A percentile compares a stretch with the other conserved stretches of the same genome.
phyloP scores from a whole-genome alignment of 2,888 invertebrate species.

The Cactoblastis cactorum region DNA sequence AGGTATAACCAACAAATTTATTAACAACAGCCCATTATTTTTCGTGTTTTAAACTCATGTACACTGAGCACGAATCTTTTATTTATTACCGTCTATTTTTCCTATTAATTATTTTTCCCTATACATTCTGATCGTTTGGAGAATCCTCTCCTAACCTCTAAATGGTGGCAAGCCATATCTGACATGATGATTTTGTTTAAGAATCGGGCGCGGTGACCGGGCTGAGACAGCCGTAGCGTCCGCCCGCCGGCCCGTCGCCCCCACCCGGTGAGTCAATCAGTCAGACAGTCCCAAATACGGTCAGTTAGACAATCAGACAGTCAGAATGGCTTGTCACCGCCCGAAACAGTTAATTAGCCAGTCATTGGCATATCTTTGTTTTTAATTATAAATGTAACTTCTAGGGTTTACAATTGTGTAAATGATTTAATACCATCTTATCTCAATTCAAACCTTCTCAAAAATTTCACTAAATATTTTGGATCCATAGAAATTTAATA shows the following conservation, averaged over 20 bases:
- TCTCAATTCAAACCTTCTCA: too few species aligned
- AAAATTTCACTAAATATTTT: too few species aligned
- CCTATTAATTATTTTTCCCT: too few species aligned
- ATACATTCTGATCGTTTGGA: not conserved
- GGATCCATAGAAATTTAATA: too few species aligned
- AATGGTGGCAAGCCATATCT: conserved; percentile 24
- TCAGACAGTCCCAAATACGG: conserved; percentile 26
- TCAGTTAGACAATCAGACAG: not conserved
- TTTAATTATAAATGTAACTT: too few species aligned
- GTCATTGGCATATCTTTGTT: not conserved
- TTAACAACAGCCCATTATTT: too few species aligned
- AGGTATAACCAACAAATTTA: too few species aligned
- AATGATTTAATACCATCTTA: too few species aligned
- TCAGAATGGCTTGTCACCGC: conserved; percentile 25
- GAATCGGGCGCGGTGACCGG: conserved; percentile 66
- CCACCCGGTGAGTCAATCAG: conserved; percentile 61
- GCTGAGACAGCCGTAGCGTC: conserved; percentile 59
- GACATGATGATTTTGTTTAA: conserved; percentile 73
- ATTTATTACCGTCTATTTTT: too few species aligned
- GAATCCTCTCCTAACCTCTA: not conserved
- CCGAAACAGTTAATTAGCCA: conserved; percentile 46
- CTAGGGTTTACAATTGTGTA: too few species aligned
- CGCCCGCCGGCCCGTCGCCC: conserved; percentile 41
- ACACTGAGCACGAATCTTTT: too few species aligned
- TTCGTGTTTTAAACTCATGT: too few species aligned